Base-by-base conservation (phyloP, 2,797 vertebrate species). In the Epinephelus coioides region DNA sequence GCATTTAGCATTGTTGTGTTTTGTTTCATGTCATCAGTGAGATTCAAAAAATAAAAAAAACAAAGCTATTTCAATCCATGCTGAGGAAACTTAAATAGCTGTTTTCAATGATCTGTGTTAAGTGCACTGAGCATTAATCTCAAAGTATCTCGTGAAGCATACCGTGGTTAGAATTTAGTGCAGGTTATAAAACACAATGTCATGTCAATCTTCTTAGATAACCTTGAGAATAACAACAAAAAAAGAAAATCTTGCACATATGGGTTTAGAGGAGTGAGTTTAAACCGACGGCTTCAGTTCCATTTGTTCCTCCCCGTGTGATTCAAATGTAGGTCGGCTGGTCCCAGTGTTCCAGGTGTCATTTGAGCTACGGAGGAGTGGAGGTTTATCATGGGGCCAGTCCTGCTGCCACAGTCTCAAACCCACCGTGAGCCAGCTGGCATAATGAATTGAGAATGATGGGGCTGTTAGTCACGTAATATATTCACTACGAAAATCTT, bases 281-380 rank as follows among this genome's bases (percentile, higher is more conserved):
- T 57, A 80, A 80, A 71, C 0, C 8, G 9, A 40, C 71, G 14
- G 6, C 30, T 76, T 77, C 49, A 46, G 34, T 84, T 84, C 56
- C 17, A 34, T 57, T 64, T 63, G 12, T 19, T 5, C 40, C 12
- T 17, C 34, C 68, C 21, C 46, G 14, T 76, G 75, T 76, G 64
- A 73, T 40, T 76, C n/a, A 55, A 53, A 89, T 88, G 67, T 91
- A 89, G 88, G 90, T 86, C 84, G 82, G 46, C 76, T 72, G 69
- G 78, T 79, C 85, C 87, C 79, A 67, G 0, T 73, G 71, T 85
- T 85, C 72, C 77, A 86, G 80, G 82, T 89, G 78, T 88, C 75
- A 82, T 85, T 78, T 77, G 38, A 78, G 57, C 78, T 56, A 38
- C 3, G 1, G 25, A 73, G 59, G 59, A 72, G 59, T 60, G 23